Percentiles rank a stretch among this genome's conserved stretches.
phyloP scores from a whole-genome alignment of 2,888 invertebrate genomes.

The Xylocampa areola region DNA sequence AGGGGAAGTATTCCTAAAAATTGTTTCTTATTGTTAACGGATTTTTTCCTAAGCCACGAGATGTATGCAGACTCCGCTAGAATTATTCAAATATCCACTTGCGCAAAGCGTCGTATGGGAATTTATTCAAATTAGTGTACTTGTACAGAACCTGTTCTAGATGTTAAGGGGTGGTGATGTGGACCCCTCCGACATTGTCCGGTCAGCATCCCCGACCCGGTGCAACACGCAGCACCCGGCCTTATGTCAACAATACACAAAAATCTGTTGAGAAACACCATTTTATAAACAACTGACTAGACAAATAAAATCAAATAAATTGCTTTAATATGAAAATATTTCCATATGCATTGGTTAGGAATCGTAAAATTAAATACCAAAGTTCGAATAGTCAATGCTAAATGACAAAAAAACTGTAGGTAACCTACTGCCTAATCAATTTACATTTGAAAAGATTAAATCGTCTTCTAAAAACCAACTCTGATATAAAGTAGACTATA shows the following conservation, averaged over 20 bases:
- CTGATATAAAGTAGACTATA: constrained; percentile 47
- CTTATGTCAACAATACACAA: constrained; percentile 1
- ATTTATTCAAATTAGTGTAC: constrained; percentile 85
- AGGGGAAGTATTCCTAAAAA: constrained; percentile 51
- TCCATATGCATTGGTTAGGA: constrained; percentile 13
- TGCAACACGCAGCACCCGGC: constrained; percentile 53
- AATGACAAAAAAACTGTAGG: constrained; percentile 20
- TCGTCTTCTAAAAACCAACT: constrained; percentile 31
- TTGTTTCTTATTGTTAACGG: constrained; percentile 61
- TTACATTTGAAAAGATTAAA: constrained; percentile 41
- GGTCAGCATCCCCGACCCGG: constrained; percentile 58
- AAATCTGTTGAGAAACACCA: constrained; percentile 5
- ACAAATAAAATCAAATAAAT: constrained; percentile 3
- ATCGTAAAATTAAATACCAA: constrained; percentile 27
- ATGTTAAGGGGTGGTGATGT: constrained; percentile 62
- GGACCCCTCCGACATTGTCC: constrained; percentile 56
- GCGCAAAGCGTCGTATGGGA: constrained; percentile 65
- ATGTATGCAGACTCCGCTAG: constrained; percentile 55
- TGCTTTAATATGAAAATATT: constrained; percentile 19
- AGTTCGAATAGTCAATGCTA: constrained; percentile 40
- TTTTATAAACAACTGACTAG: constrained; percentile 3
- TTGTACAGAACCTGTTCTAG: constrained; percentile 78
- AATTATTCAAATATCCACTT: constrained; percentile 63
- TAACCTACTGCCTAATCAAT: constrained; percentile 28
- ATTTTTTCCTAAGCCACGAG: constrained; percentile 52